Conservation (phyloP, 2,797 vertebrate genomes). For the Coendou prehensilis region DNA sequence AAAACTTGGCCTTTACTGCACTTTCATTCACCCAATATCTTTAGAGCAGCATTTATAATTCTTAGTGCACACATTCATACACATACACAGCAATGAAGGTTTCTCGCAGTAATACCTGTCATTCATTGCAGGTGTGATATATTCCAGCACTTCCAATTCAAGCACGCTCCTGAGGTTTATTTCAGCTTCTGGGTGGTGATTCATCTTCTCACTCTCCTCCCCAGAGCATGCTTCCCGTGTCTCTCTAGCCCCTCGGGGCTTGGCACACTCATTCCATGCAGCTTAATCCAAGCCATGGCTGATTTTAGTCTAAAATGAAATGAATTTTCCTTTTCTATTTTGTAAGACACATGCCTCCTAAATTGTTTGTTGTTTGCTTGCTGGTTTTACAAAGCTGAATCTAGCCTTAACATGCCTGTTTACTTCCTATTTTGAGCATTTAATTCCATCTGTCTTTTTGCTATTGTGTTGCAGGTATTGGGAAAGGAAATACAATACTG, state of each 20-base stretch:
- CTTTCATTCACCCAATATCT: not conserved
- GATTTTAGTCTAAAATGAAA: not conserved
- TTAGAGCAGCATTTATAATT: not conserved
- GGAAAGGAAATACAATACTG: constrained; percentile 85
- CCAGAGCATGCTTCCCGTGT: not conserved
- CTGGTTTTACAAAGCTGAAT: not conserved
- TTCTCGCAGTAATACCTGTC: not conserved
- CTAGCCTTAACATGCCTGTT: not conserved
- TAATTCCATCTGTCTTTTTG: constrained; percentile 5
- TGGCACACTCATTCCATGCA: not conserved
- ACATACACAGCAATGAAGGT: no score
- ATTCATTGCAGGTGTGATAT: not conserved
- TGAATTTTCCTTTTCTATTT: not conserved
- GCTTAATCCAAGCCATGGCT: not conserved
- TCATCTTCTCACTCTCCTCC: not conserved
- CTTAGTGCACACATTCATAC: not conserved
- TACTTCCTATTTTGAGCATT: not conserved
- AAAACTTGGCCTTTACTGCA: not conserved
- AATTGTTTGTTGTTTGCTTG: not conserved
- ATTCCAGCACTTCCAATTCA: not conserved
- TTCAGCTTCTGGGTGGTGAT: not conserved
- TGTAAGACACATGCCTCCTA: not conserved
- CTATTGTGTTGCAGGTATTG: constrained; percentile 84
- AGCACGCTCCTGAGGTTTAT: not conserved
- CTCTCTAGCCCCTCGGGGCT: not conserved